phyloP scores from a whole-genome alignment of 1,140 invertebrate species.

The Psix sp. region DNA sequence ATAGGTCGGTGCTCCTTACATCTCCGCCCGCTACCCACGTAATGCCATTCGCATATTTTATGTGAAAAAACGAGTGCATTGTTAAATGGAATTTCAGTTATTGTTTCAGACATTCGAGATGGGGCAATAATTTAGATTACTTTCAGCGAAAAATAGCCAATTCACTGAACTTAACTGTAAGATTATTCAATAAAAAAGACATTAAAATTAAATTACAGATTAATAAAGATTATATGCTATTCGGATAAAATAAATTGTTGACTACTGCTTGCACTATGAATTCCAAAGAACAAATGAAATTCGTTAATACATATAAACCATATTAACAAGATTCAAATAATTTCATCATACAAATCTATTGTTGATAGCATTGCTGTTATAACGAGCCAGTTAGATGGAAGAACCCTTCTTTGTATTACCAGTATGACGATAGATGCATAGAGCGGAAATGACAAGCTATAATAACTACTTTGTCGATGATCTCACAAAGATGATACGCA shows the following conservation, averaged over 20 bases:
- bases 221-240: conserved; percentile 14
- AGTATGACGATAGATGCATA: conserved; percentile 49
- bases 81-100: conserved; percentile 52
- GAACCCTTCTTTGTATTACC: conserved; percentile 39
- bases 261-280: too few relatives aligned
- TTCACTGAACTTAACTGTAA: conserved; percentile 29
- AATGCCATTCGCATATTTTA: conserved; percentile 48
- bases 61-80: conserved; percentile 55
- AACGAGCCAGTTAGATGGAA: conserved; percentile 49
- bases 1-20: conserved; percentile 66
- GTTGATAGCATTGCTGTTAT: conserved; percentile 18
- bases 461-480: conserved; percentile 63
- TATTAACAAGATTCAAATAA: too few relatives aligned
- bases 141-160: conserved; percentile 30
- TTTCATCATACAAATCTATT: conserved; percentile 21
- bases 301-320: too few relatives aligned
- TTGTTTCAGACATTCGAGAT: conserved; percentile 44
- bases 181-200: conserved; percentile 24
- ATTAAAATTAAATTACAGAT: conserved; percentile 33
- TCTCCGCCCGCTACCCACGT: conserved; percentile 64
- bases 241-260: too few relatives aligned
- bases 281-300: too few relatives aligned
- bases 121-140: conserved; percentile 39
- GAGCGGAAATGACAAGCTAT: conserved; percentile 63
- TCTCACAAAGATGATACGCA: conserved; percentile 66